Evolutionary conservation across 2,797 vertebrate genomes (phyloP).

Genomic region (Todus mexicanus): DNA sequence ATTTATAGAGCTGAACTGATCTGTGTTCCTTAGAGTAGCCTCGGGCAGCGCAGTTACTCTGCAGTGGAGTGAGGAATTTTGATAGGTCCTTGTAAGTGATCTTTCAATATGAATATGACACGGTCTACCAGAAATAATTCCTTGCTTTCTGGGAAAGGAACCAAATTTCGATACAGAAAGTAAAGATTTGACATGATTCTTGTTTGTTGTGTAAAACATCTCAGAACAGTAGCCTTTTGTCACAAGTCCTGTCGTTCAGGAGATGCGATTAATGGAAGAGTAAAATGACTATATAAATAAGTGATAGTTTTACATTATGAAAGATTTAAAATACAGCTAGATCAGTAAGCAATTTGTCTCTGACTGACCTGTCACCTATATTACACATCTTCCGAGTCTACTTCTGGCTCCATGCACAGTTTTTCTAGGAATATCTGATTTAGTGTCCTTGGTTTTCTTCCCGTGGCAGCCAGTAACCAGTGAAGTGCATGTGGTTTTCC

Average conservation of each 20-base stretch:
- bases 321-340: not conserved
- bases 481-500: not conserved
- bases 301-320: too few species aligned
- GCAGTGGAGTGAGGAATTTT: not conserved
- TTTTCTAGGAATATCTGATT: not conserved
- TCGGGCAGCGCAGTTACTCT: not conserved
- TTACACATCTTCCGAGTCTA: not conserved
- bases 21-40: not conserved
- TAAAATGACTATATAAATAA: not conserved
- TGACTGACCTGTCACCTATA: not conserved
- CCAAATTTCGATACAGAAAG: not conserved
- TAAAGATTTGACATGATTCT: not conserved
- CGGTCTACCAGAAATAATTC: not conserved
- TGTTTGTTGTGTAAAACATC: not conserved
- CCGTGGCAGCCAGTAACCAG: not conserved
- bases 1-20: not conserved
- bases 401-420: not conserved
- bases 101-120: not conserved
- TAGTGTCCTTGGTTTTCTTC: not conserved
- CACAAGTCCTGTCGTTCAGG: not conserved
- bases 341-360: not conserved
- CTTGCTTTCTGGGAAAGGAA: not conserved
- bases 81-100: not conserved
- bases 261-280: not conserved
- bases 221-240: not conserved